These are phyloP conservation scores for Pyrrhia umbra DNA, from an alignment of 2,888 invertebrate genomes.

Conservation along the genomic window DNA sequence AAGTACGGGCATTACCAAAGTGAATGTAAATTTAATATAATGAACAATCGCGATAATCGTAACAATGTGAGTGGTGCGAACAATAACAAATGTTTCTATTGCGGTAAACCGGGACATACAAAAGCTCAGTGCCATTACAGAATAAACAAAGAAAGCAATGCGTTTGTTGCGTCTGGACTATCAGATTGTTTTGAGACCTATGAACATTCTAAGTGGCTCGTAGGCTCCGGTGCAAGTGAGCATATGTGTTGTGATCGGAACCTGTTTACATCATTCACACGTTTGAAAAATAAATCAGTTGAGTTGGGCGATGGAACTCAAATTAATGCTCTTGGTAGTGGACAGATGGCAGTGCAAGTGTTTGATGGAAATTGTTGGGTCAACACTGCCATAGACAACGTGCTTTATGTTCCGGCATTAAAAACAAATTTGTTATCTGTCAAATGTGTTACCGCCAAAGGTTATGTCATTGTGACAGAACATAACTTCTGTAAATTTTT, in stretches of 20 bases:
- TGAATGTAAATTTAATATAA: background rate
- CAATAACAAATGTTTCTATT: conserved; percentile 37
- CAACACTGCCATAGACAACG: conserved; percentile 56
- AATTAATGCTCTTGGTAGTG: conserved; percentile 44
- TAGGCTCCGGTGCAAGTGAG: conserved; percentile 54
- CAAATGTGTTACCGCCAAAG: background rate
- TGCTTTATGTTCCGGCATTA: conserved; percentile 53
- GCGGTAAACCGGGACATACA: conserved; percentile 41
- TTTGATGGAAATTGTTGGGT: conserved; percentile 55
- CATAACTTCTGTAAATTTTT: conserved; percentile 43
- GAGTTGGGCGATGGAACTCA: conserved; percentile 48
- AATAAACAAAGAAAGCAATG: conserved; percentile 45
- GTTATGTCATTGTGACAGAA: conserved; percentile 23
- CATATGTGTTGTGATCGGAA: conserved; percentile 46
- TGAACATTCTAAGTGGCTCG: conserved; percentile 52
- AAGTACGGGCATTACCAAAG: conserved; percentile 8
- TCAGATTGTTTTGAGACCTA: conserved; percentile 4
- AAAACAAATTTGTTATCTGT: background rate
- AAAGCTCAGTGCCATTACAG: conserved; percentile 41
- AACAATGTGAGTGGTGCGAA: background rate
- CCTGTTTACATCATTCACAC: conserved; percentile 39
- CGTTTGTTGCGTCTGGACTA: conserved; percentile 40
- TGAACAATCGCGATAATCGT: background rate
- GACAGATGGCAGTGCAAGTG: conserved; percentile 52
- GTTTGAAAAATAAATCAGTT: conserved; percentile 32